A percentile compares a stretch with the other conserved stretches of the same genome.
phyloP scores from a whole-genome alignment of 2,113 vertebrate species.

The Gymnobelideus leadbeateri region DNA sequence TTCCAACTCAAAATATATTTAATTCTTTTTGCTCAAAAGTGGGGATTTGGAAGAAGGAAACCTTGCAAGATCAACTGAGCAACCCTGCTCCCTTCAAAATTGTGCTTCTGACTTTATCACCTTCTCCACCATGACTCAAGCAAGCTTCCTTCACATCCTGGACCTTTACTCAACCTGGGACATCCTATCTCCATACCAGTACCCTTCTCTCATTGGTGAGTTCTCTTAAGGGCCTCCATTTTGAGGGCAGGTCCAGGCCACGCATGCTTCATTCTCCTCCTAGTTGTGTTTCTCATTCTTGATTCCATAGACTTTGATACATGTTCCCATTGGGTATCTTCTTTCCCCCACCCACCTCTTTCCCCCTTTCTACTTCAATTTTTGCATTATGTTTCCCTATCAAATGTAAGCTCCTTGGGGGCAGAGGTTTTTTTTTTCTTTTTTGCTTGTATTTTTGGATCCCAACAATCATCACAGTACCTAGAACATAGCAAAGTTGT shows the following conservation, averaged over 20 bases:
- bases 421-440: background rate
- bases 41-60: background rate
- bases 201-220: background rate
- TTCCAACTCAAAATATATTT: background rate
- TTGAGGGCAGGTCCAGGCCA: background rate
- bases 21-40: background rate
- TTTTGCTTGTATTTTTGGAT: background rate
- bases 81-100: background rate
- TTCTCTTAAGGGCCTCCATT: background rate
- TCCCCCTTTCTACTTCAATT: too few relatives aligned
- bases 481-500: background rate
- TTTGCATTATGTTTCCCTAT: background rate
- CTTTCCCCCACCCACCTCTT: too few relatives aligned
- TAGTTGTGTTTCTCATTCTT: background rate
- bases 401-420: background rate
- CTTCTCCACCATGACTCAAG: background rate
- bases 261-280: background rate
- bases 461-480: background rate
- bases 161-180: background rate
- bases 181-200: background rate
- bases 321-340: background rate
- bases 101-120: background rate
- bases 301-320: background rate
- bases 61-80: background rate
- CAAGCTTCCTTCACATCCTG: background rate